A percentile compares a stretch with the other conserved stretches of the same genome.
Evolutionary conservation across 30 jellyfish, hydroid and myxozoan genomes (phyloP).

Genomic region (Euphysa ruthae): DNA sequence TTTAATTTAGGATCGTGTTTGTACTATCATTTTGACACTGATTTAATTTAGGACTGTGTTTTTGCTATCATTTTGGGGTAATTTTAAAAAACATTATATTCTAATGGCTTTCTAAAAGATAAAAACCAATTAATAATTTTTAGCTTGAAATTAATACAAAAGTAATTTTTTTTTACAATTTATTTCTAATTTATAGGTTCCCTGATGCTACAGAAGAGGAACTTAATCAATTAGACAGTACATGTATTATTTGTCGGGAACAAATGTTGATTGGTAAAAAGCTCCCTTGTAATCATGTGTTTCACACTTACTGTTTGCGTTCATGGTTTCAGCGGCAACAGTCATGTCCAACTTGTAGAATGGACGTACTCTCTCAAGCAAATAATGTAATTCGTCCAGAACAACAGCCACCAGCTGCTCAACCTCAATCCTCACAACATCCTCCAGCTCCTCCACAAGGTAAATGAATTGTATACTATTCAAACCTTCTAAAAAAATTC

Average conservation of each 20-base stretch:
- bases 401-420: conserved; percentile 57
- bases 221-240: conserved; percentile 59
- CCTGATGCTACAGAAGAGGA: conserved; percentile 95
- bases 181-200: conserved; percentile 36
- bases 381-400: background rate
- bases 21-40: too few species aligned
- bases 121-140: too few species aligned
- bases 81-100: too few species aligned
- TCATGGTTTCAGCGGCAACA: conserved; percentile 99
- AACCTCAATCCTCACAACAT: conserved; percentile 39
- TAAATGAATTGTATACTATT: background rate
- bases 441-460: conserved; percentile 9
- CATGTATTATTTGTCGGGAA: conserved; percentile 96
- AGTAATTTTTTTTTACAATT: background rate
- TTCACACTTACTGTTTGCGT: conserved; percentile 93
- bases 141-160: too few species aligned
- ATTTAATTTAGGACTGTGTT: too few species aligned
- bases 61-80: background rate
- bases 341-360: conserved; percentile 98
- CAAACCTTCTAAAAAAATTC: background rate
- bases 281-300: conserved; percentile 91
- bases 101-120: too few species aligned
- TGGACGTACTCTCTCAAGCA: conserved; percentile 69
- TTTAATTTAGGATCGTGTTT: too few species aligned
- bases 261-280: conserved; percentile 94